A percentile compares a stretch with the other conserved stretches of the same genome.
Conservation (phyloP, 2,113 vertebrate species). For the Procapra przewalskii region DNA sequence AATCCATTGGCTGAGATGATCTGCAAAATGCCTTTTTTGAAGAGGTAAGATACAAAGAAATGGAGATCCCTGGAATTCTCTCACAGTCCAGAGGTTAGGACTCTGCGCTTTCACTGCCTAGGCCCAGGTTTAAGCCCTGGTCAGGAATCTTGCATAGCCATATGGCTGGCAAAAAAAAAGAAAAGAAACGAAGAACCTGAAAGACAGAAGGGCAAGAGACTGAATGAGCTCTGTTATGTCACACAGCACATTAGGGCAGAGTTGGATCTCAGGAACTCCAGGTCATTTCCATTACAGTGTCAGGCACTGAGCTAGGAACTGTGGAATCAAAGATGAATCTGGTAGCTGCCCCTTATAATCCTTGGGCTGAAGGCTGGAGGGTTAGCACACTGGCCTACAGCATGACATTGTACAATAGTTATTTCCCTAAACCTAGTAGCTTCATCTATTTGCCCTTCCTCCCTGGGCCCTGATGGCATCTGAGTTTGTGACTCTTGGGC, state of each 20-base stretch:
- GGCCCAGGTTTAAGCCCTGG: not conserved
- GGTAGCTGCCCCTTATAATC: not conserved
- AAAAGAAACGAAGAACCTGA: not conserved
- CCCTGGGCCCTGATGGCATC: not conserved
- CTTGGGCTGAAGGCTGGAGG: not conserved
- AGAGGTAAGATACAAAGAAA: not conserved
- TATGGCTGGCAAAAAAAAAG: not conserved
- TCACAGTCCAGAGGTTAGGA: not conserved
- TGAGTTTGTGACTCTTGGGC: not conserved
- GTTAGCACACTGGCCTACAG: not conserved
- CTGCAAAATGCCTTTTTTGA: not conserved
- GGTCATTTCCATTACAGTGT: not conserved
- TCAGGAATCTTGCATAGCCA: not conserved
- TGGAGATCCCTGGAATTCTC: not conserved
- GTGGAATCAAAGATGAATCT: not conserved
- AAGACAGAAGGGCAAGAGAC: not conserved
- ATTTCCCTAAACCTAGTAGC: not conserved
- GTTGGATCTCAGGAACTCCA: not conserved
- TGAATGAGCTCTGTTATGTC: not conserved
- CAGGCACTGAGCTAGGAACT: not conserved
- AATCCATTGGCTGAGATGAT: not conserved
- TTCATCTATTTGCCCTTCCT: not conserved
- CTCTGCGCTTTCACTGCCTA: not conserved
- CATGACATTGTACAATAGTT: not conserved
- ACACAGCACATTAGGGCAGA: not conserved